Conservation (phyloP, 2,113 vertebrate genomes). For the Ahaetulla prasina region DNA sequence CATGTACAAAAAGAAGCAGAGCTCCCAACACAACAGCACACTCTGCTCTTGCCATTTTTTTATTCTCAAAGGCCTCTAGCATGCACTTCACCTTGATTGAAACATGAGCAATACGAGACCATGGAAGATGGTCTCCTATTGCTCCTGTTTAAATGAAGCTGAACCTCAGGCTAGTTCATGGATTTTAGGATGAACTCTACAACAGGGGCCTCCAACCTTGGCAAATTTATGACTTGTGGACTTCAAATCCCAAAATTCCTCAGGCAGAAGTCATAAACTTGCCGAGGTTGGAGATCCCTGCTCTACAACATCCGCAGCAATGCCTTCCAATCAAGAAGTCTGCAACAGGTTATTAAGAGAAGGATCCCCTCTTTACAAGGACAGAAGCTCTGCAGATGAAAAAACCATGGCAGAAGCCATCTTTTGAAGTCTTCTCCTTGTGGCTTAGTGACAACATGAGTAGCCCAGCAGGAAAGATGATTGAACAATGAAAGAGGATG, state of each 20-base stretch:
- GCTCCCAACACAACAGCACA: background rate
- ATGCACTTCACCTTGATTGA: background rate
- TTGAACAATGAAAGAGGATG: background rate
- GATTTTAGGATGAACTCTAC: background rate
- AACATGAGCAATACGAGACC: background rate
- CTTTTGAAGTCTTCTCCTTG: background rate
- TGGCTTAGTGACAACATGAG: background rate
- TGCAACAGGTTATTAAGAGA: background rate
- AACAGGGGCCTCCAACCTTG: background rate
- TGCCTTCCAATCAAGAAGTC: background rate
- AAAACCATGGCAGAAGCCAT: background rate
- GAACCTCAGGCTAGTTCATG: background rate
- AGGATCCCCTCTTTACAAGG: background rate
- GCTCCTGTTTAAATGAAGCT: background rate
- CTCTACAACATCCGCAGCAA: background rate
- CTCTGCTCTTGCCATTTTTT: background rate
- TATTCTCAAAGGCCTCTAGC: background rate
- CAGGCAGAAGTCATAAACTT: no score
- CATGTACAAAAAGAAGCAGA: background rate
- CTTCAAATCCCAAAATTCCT: background rate
- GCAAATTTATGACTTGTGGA: background rate
- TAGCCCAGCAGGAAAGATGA: background rate
- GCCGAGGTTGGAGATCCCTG: no score
- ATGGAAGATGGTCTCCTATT: background rate
- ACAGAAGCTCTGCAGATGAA: background rate